These are phyloP conservation scores for Drosophila orena DNA, from an alignment of 1,140 invertebrate species.

Conservation along the genomic window DNA sequence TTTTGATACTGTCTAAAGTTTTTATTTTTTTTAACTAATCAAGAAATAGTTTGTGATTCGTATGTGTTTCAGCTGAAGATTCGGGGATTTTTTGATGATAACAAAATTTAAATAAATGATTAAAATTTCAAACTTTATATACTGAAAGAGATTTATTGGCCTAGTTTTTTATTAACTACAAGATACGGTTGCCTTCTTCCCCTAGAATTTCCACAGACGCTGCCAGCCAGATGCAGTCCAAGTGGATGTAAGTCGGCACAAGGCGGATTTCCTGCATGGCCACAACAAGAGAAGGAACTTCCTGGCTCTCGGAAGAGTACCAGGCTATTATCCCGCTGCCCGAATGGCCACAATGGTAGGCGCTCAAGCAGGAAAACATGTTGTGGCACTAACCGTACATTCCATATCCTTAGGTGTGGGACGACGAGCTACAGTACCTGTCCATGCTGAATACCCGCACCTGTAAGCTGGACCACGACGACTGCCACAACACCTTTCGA, in stretches of 20 bases:
- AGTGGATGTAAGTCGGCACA: slow-evolving; percentile 65
- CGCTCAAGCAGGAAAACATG: not conserved
- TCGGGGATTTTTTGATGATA: not conserved
- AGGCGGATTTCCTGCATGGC: slow-evolving; percentile 67
- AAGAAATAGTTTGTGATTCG: not conserved
- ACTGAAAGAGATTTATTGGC: too few relatives aligned
- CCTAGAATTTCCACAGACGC: slow-evolving; percentile 61
- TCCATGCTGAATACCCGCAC: slow-evolving; percentile 76
- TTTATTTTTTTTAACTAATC: not conserved
- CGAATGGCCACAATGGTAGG: slow-evolving; percentile 82
- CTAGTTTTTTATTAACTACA: not conserved
- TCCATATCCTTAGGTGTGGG: slow-evolving; percentile 64
- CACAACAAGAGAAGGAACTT: slow-evolving; percentile 80
- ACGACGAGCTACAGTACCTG: slow-evolving; percentile 81
- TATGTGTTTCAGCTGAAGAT: not conserved
- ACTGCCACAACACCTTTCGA: slow-evolving; percentile 78
- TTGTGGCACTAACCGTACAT: not conserved
- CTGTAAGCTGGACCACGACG: slow-evolving; percentile 79
- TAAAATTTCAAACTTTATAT: too few relatives aligned
- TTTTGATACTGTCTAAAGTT: not conserved
- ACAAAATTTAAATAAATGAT: not conserved
- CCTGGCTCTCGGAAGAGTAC: slow-evolving; percentile 70
- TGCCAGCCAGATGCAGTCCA: slow-evolving; percentile 74
- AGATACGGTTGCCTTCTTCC: not conserved
- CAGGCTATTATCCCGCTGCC: slow-evolving; percentile 77